These are phyloP conservation scores for Gobio occitaniae DNA, from an alignment of 2,797 vertebrate species.

Conservation along the genomic window DNA sequence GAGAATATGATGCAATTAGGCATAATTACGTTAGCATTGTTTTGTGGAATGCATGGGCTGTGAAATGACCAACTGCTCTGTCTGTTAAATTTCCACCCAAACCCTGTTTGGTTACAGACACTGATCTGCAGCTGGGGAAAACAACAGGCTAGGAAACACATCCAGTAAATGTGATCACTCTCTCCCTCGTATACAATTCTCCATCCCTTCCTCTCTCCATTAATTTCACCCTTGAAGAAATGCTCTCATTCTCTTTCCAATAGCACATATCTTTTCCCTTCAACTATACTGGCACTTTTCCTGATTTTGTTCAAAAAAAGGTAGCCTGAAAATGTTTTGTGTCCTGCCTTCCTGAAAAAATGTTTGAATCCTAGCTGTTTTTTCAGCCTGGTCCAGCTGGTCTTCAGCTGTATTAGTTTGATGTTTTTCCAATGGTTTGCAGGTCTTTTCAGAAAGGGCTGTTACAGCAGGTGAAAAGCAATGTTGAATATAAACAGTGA, in stretches of 20 bases:
- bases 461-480: not conserved
- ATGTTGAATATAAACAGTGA: not conserved
- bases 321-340: not conserved
- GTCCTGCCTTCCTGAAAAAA: too few relatives aligned
- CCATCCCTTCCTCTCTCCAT: conserved; percentile 37
- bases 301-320: conserved; percentile 9
- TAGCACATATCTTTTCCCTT: conserved; percentile 5
- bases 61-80: conserved; percentile 78
- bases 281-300: conserved; percentile 6
- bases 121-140: conserved; percentile 41
- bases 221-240: conserved; percentile 44
- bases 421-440: not conserved
- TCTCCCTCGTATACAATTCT: not conserved
- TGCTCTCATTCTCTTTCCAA: conserved; percentile 39
- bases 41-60: conserved; percentile 72
- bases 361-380: not conserved
- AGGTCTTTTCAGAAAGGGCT: not conserved
- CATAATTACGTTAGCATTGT: conserved; percentile 80
- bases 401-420: not conserved
- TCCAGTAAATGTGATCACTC: conserved; percentile 35
- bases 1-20: conserved; percentile 76
- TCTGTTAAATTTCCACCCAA: conserved; percentile 48
- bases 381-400: not conserved
- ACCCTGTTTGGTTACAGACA: conserved; percentile 22
- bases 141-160: conserved; percentile 38